Evolutionary conservation across 2,888 invertebrate genomes (phyloP).

Genomic region (Alviniconcha strummeri): DNA sequence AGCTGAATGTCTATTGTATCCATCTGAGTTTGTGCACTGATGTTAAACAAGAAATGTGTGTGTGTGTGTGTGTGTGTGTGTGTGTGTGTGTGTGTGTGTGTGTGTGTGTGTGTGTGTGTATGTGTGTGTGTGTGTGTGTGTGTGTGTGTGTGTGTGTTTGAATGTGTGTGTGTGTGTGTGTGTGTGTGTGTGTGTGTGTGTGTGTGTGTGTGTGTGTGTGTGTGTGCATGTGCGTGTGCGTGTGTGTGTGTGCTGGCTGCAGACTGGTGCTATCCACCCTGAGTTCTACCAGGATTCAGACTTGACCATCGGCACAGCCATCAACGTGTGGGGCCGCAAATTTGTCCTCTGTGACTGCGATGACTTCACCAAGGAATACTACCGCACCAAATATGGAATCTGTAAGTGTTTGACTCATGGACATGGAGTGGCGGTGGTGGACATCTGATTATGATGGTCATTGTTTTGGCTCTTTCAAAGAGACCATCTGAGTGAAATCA

Average conservation of each 20-base stretch:
- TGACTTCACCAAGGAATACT: constrained; percentile 89
- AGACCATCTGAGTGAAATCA: too few relatives aligned
- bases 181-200: too few relatives aligned
- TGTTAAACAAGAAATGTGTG: neutral
- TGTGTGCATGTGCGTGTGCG: too few relatives aligned
- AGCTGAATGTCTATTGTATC: neutral
- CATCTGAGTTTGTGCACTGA: neutral
- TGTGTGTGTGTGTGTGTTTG: neutral
- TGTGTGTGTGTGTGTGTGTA: neutral
- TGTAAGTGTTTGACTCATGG: constrained; percentile 54
- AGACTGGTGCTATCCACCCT: constrained; percentile 70
- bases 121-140: neutral
- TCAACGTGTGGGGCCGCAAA: constrained; percentile 88
- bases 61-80: neutral
- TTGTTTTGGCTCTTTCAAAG: too few relatives aligned
- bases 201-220: too few relatives aligned
- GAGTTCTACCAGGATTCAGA: constrained; percentile 80
- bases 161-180: too few relatives aligned
- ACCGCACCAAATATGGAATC: constrained; percentile 82
- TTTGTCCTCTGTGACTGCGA: constrained; percentile 90
- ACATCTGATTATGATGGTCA: too few relatives aligned
- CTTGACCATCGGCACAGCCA: constrained; percentile 85
- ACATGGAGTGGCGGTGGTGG: too few relatives aligned
- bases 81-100: neutral
- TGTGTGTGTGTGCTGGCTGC: constrained; percentile 12